phyloP scores from a whole-genome alignment of 1,140 invertebrate species.

The Fragariocoptes setiger region DNA sequence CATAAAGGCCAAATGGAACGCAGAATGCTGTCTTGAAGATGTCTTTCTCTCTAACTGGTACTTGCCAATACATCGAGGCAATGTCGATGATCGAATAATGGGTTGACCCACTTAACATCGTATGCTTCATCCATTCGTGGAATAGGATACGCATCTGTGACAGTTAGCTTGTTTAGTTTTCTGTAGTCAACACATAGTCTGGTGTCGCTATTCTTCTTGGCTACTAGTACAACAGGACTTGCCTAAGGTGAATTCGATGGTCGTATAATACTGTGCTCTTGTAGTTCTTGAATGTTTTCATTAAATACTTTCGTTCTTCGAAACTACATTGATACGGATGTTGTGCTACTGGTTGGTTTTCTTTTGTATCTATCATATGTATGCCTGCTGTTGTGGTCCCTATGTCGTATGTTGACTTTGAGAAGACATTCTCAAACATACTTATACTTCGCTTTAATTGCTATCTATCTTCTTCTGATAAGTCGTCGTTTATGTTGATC shows the following conservation, averaged over 20 bases:
- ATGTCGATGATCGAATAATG: constrained; percentile 11
- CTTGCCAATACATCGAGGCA: constrained; percentile 10
- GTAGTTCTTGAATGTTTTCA: constrained; percentile 7
- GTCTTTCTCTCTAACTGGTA: constrained; percentile 7
- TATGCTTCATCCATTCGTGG: constrained; percentile 12
- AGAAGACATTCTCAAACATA: too few relatives aligned
- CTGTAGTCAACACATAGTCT: constrained; percentile 13
- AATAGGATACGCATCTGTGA: constrained; percentile 12
- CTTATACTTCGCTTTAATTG: too few relatives aligned
- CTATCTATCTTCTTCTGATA: too few relatives aligned
- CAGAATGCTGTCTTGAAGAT: constrained; percentile 11
- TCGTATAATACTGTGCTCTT: constrained; percentile 1
- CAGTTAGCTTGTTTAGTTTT: constrained; percentile 12
- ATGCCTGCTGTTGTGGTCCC: too few relatives aligned
- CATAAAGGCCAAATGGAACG: constrained; percentile 13
- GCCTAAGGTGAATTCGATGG: constrained; percentile 3
- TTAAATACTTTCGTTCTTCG: too few relatives aligned
- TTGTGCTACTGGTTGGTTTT: too few relatives aligned
- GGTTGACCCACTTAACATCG: constrained; percentile 1
- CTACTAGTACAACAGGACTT: constrained; percentile 8
- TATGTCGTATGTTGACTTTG: too few relatives aligned
- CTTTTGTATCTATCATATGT: too few relatives aligned
- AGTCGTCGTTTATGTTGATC: too few relatives aligned
- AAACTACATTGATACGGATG: too few relatives aligned
- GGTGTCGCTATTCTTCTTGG: constrained; percentile 8